Evolutionary conservation across 2,888 invertebrate genomes (phyloP).

Genomic region (Orthosia incerta): DNA sequence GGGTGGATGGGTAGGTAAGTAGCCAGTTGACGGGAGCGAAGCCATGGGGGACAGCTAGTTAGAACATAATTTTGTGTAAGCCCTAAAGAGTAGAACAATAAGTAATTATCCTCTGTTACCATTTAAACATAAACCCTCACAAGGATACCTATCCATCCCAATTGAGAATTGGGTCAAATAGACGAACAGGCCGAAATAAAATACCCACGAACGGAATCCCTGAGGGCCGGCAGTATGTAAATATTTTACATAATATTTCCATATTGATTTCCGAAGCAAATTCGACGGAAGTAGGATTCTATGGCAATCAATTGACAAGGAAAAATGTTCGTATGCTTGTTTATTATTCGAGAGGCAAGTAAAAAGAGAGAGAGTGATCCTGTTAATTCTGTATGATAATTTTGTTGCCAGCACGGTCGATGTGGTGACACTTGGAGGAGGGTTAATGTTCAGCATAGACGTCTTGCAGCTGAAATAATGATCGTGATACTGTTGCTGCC

Average conservation of each 20-base stretch:
- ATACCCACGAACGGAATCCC: slow-evolving; percentile 42
- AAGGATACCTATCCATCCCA: slow-evolving; percentile 33
- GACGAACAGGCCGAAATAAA: slow-evolving; percentile 35
- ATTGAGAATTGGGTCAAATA: slow-evolving; percentile 51
- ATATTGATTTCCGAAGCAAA: slow-evolving; percentile 59
- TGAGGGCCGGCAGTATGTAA: slow-evolving; percentile 51
- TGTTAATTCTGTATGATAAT: slow-evolving; percentile 1
- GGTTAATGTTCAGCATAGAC: too few relatives aligned
- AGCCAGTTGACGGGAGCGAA: too few relatives aligned
- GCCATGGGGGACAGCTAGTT: too few relatives aligned
- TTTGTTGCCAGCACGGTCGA: too few relatives aligned
- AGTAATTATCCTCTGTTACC: slow-evolving; percentile 10
- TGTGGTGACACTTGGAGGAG: too few relatives aligned
- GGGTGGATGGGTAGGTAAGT: too few relatives aligned
- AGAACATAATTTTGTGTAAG: too few relatives aligned
- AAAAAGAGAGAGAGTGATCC: slow-evolving; percentile 5
- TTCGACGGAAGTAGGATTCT: slow-evolving; percentile 47
- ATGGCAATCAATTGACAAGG: slow-evolving; percentile 62
- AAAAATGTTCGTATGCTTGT: slow-evolving; percentile 45
- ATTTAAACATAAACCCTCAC: not conserved
- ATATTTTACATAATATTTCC: slow-evolving; percentile 63
- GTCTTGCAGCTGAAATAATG: too few relatives aligned
- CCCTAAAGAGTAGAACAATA: slow-evolving; percentile 5
- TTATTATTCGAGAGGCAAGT: slow-evolving; percentile 35
- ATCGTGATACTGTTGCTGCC: not conserved